Evolutionary conservation across 2,888 invertebrate genomes (phyloP), one percentile per base, ranked within the genome.

Genomic region (Ornithoptera priamus): DNA sequence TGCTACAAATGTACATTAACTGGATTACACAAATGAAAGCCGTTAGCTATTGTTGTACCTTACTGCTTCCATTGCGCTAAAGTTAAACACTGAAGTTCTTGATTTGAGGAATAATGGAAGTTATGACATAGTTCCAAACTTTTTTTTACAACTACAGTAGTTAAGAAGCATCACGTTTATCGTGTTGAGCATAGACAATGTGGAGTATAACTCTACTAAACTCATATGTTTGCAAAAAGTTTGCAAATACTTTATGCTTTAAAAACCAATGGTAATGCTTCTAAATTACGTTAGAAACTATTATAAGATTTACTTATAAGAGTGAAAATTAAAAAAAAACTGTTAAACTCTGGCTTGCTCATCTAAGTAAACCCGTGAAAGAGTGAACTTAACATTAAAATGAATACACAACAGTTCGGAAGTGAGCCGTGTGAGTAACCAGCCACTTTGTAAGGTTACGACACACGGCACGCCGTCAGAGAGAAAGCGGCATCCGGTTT

Each of bases 391-490:
- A 30, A 24, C 46, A 50, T 69, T 42, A 65, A 57, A 57, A 46
- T 58, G 57, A 50, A 53, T 61, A 8, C 30, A 61, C 53, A 57
- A 69, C 61, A 60, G 30, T 58, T 63, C 22, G 60, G 63, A 67
- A 70, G 62, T 60, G 60, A 70, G 36, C 3, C 59, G 67, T 53
- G 56, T 67, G 24, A 46, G 30, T 58, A 77, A 75, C 76, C 67
- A 72, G 74, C 75, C 76, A 69, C 81, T 78, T 74, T 72, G 79
- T 84, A 81, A 82, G 60, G 76, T 84, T 85, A 82, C 81, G 73
- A 71, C 81, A 81, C 71, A 74, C 73, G 70, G 70, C 67, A 62
- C 62, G 72, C 74, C 73, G 75, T 76, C 84, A 83, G 83, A 71
- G 76, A 71, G 77, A 77, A 77, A 77, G 77, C 69, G 56, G 71